These are phyloP conservation scores for Oscheius sp. DNA, from an alignment of 1,140 invertebrate species.

Conservation along the genomic window DNA sequence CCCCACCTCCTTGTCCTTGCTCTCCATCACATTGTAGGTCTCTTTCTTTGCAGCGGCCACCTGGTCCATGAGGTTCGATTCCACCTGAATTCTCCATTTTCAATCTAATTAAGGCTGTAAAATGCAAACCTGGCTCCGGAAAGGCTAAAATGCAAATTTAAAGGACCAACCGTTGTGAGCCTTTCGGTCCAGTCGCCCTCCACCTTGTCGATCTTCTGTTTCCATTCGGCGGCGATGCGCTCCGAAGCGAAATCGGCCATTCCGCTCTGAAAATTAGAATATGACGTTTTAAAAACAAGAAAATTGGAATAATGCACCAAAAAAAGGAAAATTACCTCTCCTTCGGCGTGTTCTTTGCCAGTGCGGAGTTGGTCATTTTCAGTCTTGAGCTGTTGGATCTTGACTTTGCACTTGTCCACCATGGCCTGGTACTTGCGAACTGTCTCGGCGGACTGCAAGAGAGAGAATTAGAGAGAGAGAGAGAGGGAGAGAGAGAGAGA, in stretches of 20 bases:
- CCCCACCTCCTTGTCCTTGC: constrained; percentile 49
- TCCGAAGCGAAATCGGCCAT: constrained; percentile 30
- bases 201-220: constrained; percentile 46
- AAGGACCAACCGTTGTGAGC: constrained; percentile 1
- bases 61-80: constrained; percentile 18
- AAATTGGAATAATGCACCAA: constrained; percentile 28
- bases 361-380: constrained; percentile 35
- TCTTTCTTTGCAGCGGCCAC: constrained; percentile 48
- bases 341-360: not conserved
- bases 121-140: not conserved
- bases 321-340: not conserved
- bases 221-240: constrained; percentile 47
- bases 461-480: too few species aligned
- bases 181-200: constrained; percentile 22
- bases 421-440: constrained; percentile 41
- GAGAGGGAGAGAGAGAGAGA: too few species aligned
- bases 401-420: constrained; percentile 45
- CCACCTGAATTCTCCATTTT: constrained; percentile 35
- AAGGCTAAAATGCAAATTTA: constrained; percentile 11
- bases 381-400: constrained; percentile 38
- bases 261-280: constrained; percentile 1
- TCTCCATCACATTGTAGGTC: constrained; percentile 44
- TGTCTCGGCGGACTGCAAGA: not conserved
- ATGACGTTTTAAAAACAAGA: constrained; percentile 5
- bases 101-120: not conserved